These are phyloP conservation scores for Drosophila jambulina DNA, from an alignment of 1,140 invertebrate genomes.

Conservation along the genomic window DNA sequence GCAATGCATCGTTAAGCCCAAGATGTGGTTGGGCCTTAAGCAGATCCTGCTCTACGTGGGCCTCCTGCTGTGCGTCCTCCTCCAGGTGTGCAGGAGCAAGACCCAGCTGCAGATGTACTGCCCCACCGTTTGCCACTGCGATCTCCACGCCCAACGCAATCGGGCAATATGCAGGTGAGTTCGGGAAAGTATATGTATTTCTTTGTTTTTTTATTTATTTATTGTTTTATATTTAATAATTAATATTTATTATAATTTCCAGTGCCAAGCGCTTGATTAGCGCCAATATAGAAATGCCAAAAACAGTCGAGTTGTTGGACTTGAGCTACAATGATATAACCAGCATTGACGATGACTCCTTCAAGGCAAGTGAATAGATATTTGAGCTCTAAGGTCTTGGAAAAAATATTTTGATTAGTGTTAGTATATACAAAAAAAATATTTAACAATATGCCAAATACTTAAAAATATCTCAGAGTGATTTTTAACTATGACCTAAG, in stretches of 20 bases:
- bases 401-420: background rate
- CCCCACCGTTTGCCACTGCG: slow-evolving; percentile 74
- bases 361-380: slow-evolving; percentile 56
- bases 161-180: slow-evolving; percentile 80
- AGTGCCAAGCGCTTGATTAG: slow-evolving; percentile 78
- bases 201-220: background rate
- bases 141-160: slow-evolving; percentile 70
- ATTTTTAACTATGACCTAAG: background rate
- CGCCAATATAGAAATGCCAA: slow-evolving; percentile 73
- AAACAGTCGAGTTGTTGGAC: slow-evolving; percentile 76
- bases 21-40: slow-evolving; percentile 76
- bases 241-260: background rate
- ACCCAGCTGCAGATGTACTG: slow-evolving; percentile 65
- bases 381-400: background rate
- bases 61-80: slow-evolving; percentile 67
- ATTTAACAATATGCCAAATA: too few relatives aligned
- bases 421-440: background rate
- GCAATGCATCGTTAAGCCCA: slow-evolving; percentile 68
- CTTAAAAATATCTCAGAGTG: background rate
- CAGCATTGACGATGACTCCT: slow-evolving; percentile 71
- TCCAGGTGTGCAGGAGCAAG: slow-evolving; percentile 72
- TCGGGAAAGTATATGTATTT: background rate
- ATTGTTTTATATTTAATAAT: slow-evolving; percentile 3
- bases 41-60: slow-evolving; percentile 74
- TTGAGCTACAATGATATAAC: slow-evolving; percentile 84